Percentiles rank a stretch among this genome's conserved stretches.
Conservation (phyloP, 2,113 vertebrate species). For the Mormyrus lacerda region DNA sequence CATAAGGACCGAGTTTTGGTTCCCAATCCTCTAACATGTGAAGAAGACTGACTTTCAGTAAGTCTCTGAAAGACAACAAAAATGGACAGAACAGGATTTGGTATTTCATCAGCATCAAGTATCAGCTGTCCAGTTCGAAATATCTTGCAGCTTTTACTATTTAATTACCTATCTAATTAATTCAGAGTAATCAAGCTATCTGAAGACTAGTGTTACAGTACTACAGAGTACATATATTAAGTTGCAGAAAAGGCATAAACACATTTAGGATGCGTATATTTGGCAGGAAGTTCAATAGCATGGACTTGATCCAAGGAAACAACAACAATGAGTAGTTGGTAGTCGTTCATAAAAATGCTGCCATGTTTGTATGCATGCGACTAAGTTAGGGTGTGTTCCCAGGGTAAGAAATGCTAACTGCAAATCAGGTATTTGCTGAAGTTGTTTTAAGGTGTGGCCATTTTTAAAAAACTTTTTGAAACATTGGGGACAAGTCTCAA, state of each 20-base stretch:
- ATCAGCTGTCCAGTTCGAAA: neutral
- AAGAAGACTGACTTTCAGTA: neutral
- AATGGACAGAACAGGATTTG: neutral
- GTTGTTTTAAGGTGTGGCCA: conserved; percentile 22
- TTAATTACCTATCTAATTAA: neutral
- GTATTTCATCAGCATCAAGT: neutral
- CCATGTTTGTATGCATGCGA: neutral
- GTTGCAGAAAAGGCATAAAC: neutral
- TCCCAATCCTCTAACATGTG: neutral
- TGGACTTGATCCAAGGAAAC: neutral
- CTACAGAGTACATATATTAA: neutral
- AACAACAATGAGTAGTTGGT: neutral
- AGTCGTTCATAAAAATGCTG: neutral
- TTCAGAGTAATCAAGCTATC: neutral
- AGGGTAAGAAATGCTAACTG: neutral
- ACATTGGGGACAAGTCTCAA: conserved; percentile 19
- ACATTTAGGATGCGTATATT: neutral
- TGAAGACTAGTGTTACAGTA: neutral
- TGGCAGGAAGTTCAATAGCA: neutral
- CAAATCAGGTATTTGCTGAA: conserved; percentile 6
- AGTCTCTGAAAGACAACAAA: neutral
- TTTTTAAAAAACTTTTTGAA: neutral
- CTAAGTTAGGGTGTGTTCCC: neutral
- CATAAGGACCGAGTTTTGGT: neutral
- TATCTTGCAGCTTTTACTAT: neutral